Evolutionary conservation across 2,113 vertebrate genomes (phyloP), one percentile per base, ranked within the genome.

Genomic region (Mobula hypostoma): DNA sequence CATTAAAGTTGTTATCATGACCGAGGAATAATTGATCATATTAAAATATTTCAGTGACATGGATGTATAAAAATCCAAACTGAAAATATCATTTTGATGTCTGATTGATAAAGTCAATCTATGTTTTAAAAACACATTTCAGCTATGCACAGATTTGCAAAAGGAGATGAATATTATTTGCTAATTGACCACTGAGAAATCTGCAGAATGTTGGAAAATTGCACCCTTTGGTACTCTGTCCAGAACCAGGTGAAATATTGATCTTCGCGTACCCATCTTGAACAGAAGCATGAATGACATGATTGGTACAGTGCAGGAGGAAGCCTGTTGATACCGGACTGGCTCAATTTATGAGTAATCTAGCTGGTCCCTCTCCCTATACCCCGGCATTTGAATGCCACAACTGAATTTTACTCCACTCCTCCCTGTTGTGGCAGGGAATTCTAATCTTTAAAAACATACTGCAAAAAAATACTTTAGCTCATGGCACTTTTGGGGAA

Each of bases 21-120:
- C 24, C 61, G 29, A 12, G 24, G 58, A 88, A 29, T 58, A 63
- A 12, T 87, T n/a, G 58, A 63, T 88, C 83, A 88, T 88, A 58
- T 88, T 63, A 63, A 83, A 83, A 83, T 88, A n/a, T 63, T 88
- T 88, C 56, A 88, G 27, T 63, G n/a, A 61, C n/a, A 88, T 63
- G 14, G 5, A 48, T 40, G 17, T 36, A 48, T 82, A 7, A 48
- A 32, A 82, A 87, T 8, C 27, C 56, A 29, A 87, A 87, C 24
- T 87, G 56, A 32, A 61, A n/a, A 5, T 12, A 88, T 85, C 48
- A 48, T 48, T 48, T 7, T 63, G 58, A 90, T n/a, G 8, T 91
- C 21, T 11, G 17, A 19, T 29, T 68, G 68, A 91, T 36, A 91
- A 91, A 12, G n/a, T 91, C n/a, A 19, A 56, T 6, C 24, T n/a